A percentile compares a stretch with the other conserved stretches of the same genome.
Evolutionary conservation across 1,140 invertebrate species (phyloP).

Genomic region (Gonioctena quinquepunctata): DNA sequence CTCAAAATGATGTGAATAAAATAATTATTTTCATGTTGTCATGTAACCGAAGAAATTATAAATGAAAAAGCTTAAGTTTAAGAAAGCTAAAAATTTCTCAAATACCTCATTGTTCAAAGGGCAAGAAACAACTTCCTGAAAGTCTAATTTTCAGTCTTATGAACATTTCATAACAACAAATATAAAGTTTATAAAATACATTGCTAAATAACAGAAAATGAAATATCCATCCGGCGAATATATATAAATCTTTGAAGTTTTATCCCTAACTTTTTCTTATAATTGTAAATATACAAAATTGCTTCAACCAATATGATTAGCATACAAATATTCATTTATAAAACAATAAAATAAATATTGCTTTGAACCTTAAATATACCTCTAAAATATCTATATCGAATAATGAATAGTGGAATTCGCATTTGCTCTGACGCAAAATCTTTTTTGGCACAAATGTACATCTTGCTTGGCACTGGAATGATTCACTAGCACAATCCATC

Average conservation of each 20-base stretch:
- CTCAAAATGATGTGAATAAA: too few species aligned
- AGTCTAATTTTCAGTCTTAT: neutral
- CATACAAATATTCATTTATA: neutral
- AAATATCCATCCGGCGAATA: too few species aligned
- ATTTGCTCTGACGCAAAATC: neutral
- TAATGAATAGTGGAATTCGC: neutral
- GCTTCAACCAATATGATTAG: slow-evolving; percentile 10
- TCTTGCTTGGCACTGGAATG: too few species aligned
- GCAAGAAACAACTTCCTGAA: neutral
- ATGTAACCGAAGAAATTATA: too few species aligned
- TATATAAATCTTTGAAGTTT: too few species aligned
- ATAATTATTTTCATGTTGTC: too few species aligned
- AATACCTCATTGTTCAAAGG: too few species aligned
- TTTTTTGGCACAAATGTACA: neutral
- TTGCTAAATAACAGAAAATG: too few species aligned
- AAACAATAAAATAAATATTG: slow-evolving; percentile 12
- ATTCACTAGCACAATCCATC: too few species aligned
- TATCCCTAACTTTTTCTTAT: too few species aligned
- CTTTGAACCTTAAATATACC: neutral
- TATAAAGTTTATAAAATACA: neutral
- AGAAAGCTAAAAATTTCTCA: too few species aligned
- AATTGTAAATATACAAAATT: neutral
- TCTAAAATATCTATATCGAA: neutral
- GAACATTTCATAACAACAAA: neutral
- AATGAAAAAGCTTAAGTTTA: too few species aligned